Conservation (phyloP, 2,113 vertebrate species). For the Mastomys coucha region DNA sequence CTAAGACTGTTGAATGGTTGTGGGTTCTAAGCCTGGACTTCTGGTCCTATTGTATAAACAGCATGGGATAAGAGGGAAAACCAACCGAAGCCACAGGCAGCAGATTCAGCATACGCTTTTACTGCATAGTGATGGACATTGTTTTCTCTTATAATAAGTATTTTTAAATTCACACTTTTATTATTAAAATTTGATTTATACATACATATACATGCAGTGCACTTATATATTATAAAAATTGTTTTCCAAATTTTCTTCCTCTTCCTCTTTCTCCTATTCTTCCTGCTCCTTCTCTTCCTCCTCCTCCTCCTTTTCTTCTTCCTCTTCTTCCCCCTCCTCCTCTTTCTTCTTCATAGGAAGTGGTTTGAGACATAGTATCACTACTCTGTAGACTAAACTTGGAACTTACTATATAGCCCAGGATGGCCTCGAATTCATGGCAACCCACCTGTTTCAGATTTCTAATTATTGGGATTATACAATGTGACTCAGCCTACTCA, state of each 20-base stretch:
- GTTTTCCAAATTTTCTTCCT: neutral
- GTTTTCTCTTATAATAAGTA: neutral
- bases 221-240: neutral
- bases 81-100: neutral
- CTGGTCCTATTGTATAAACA: too few relatives aligned
- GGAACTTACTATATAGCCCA: neutral
- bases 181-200: neutral
- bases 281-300: neutral
- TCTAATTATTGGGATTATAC: neutral
- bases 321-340: too few relatives aligned
- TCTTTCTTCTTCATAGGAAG: neutral
- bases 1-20: neutral
- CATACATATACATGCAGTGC: neutral
- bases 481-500: neutral
- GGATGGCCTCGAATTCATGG: neutral
- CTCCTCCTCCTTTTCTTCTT: too few relatives aligned
- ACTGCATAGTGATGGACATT: too few relatives aligned
- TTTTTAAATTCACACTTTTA: neutral
- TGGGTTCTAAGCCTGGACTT: neutral
- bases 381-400: neutral
- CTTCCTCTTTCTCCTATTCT: neutral
- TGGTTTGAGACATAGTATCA: neutral
- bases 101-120: neutral
- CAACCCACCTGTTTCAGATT: neutral
- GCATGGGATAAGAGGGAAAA: neutral